Percentiles rank a stretch among this genome's conserved stretches.
These are phyloP conservation scores for Epistrophella euchroma DNA, from an alignment of 2,888 invertebrate species.

Conservation along the genomic window DNA sequence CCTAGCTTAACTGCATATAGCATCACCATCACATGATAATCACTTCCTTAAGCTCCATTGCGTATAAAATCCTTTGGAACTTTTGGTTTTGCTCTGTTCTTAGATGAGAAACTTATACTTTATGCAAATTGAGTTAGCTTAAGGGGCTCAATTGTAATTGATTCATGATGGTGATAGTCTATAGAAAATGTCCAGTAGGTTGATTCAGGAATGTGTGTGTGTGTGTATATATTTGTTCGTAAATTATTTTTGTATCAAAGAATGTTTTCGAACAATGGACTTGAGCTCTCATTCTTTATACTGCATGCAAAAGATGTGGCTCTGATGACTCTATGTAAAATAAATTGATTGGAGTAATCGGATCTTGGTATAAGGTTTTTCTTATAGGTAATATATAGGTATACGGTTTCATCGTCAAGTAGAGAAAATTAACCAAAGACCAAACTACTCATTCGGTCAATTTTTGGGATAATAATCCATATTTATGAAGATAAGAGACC, in stretches of 20 bases:
- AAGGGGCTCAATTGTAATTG: constrained; percentile 62
- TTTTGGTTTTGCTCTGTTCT: neutral
- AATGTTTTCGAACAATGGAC: constrained; percentile 15
- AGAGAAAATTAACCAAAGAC: constrained; percentile 2
- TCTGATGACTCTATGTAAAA: constrained; percentile 17
- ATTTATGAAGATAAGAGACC: constrained; percentile 1
- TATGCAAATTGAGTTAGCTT: constrained; percentile 65
- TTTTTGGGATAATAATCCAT: constrained; percentile 18
- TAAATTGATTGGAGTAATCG: constrained; percentile 58
- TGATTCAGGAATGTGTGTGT: neutral
- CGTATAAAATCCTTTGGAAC: constrained; percentile 32
- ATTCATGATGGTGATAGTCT: constrained; percentile 63
- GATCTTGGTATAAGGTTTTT: constrained; percentile 9
- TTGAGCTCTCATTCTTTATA: constrained; percentile 1
- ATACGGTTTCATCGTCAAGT: neutral
- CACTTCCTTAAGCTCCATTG: constrained; percentile 57
- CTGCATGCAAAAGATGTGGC: neutral
- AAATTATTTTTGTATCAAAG: constrained; percentile 15
- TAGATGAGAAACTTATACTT: constrained; percentile 43
- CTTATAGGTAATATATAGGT: constrained; percentile 5
- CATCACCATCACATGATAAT: constrained; percentile 48
- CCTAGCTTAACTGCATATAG: constrained; percentile 38
- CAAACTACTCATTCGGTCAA: constrained; percentile 22
- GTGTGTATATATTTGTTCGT: no score
- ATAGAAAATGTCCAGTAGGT: constrained; percentile 40